These are phyloP conservation scores for Mellivora capensis DNA, from an alignment of 2,113 vertebrate species.

Conservation along the genomic window DNA sequence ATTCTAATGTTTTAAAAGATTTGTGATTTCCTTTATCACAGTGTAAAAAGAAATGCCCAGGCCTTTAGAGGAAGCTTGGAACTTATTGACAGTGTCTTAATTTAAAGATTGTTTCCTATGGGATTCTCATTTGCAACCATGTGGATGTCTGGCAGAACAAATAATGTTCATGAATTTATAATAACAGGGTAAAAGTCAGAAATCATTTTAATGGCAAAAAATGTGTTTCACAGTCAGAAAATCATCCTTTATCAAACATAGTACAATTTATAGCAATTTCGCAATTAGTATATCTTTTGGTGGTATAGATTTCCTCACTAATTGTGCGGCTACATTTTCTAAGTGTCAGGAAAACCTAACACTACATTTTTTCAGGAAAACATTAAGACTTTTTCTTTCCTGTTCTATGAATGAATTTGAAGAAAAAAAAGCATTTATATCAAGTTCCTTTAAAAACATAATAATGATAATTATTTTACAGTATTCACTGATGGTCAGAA, in stretches of 20 bases:
- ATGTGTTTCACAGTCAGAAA: not conserved
- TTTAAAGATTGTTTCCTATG: not conserved
- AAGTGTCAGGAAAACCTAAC: not conserved
- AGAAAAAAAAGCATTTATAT: not conserved
- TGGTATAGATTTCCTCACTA: slow-evolving; percentile 9
- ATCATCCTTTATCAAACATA: not conserved
- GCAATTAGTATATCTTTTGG: slow-evolving; percentile 12
- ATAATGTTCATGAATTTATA: slow-evolving; percentile 50
- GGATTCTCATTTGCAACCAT: not conserved
- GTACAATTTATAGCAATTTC: slow-evolving; percentile 9
- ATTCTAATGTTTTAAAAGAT: not conserved
- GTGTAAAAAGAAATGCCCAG: not conserved
- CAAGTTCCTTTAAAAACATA: not conserved
- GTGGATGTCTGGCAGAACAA: not conserved
- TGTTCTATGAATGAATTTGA: not conserved
- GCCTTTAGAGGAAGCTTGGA: not conserved
- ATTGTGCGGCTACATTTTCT: not conserved
- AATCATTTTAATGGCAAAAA: slow-evolving; percentile 47
- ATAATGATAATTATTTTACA: not conserved
- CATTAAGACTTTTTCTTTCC: not conserved
- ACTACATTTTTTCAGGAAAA: not conserved
- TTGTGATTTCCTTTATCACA: not conserved
- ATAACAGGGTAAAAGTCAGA: slow-evolving; percentile 25
- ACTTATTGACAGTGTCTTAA: not conserved
- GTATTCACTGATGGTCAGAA: not conserved